Evolutionary conservation across 2,888 invertebrate species (phyloP).

Genomic region (Polietes domitor): DNA sequence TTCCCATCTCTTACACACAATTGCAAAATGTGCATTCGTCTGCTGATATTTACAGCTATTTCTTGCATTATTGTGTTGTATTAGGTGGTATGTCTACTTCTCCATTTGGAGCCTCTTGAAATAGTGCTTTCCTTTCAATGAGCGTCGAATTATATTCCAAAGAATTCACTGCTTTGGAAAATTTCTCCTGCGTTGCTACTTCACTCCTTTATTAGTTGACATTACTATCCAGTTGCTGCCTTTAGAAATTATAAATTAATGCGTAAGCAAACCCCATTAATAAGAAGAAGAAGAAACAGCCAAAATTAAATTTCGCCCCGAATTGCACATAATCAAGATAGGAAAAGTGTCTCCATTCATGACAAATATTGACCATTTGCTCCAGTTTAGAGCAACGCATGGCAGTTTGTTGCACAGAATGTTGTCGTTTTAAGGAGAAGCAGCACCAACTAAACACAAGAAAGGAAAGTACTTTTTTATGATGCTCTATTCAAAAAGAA

Average conservation of each 20-base stretch:
- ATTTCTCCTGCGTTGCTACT: too few species aligned
- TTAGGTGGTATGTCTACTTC: too few species aligned
- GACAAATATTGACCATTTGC: conserved; percentile 44
- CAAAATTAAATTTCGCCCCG: background rate
- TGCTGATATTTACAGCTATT: too few species aligned
- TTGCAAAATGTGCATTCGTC: too few species aligned
- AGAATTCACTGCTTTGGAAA: too few species aligned
- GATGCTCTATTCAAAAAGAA: conserved; percentile 10
- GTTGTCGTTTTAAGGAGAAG: background rate
- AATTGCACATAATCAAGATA: background rate
- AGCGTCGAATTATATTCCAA: too few species aligned
- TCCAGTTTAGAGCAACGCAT: conserved; percentile 5
- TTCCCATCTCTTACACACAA: too few species aligned
- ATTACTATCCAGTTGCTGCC: background rate
- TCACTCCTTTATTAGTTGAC: too few species aligned
- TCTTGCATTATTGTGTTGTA: too few species aligned
- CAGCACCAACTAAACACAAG: conserved; percentile 1
- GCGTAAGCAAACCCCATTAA: background rate
- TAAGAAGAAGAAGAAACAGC: background rate
- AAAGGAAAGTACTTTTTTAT: background rate
- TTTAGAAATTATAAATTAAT: conserved; percentile 5
- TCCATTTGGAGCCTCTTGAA: too few species aligned
- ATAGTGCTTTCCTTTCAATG: too few species aligned
- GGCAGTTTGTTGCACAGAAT: background rate
- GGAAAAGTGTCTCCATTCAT: conserved; percentile 16